Conservation (phyloP, 2,797 vertebrate genomes). For the Sternotherus odoratus region DNA sequence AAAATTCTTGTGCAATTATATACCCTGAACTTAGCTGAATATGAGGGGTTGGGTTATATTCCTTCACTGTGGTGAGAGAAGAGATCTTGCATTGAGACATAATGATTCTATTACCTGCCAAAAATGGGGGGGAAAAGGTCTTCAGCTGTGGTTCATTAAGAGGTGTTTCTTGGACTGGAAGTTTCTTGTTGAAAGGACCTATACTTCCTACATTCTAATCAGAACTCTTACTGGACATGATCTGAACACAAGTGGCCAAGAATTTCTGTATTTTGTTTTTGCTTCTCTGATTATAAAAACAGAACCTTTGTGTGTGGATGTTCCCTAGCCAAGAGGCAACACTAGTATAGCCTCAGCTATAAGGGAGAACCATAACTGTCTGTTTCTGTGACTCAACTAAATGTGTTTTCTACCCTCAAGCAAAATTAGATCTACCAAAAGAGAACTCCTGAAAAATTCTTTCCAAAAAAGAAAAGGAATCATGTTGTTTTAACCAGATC, state of each 20-base stretch:
- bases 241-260: not conserved
- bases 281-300: not conserved
- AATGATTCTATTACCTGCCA: not conserved
- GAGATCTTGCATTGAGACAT: not conserved
- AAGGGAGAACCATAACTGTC: not conserved
- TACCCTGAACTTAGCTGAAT: not conserved
- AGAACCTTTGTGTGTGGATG: not conserved
- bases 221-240: not conserved
- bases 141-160: not conserved
- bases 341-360: not conserved
- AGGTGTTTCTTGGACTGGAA: not conserved
- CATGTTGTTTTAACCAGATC: not conserved
- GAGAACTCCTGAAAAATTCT: not conserved
- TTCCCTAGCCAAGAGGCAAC: not conserved
- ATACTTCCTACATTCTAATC: not conserved
- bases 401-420: not conserved
- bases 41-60: not conserved
- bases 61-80: not conserved
- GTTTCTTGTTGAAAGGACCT: not conserved
- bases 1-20: not conserved
- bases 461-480: not conserved
- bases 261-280: not conserved
- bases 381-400: not conserved
- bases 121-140: not conserved
- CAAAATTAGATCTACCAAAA: not conserved